Base-by-base conservation (phyloP, 1,140 invertebrate species). In the Drosophila busckii region DNA sequence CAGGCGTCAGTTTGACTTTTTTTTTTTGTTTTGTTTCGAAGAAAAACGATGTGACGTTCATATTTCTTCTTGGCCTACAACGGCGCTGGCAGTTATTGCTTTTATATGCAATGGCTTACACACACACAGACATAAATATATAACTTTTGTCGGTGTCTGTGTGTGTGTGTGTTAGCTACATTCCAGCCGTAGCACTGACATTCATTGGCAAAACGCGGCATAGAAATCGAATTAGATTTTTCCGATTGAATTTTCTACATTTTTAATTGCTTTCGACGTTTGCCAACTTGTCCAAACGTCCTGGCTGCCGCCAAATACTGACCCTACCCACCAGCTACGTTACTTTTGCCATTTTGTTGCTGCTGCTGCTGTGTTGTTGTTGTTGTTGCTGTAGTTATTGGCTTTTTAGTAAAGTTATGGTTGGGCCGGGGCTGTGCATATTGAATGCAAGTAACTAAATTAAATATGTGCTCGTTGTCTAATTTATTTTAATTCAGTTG, bases 181-280 rank as follows among this genome's bases (percentile, higher is more conserved):
- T 78, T 78, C 71, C 71, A 71, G 67, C 62, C 53, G 58, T 66
- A 59, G 46, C 12, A 25, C 31, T 48, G 50, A 52, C 53, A 60
- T 70, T 37, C 70, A 73, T 75, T 70, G 71, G 71, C 71, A 71
- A 80, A 80, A 80, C 71, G 75, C 71, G 73, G 68, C 73, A 80
- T 80, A 73, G 76, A 82, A 82, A 82, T 82, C 61, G 75, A 82
- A 82, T 82, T 82, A 82, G 75, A 82, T 82, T 82, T 82, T 82
- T 76, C 76, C 75, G 75, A 82, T 82, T 82, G 75, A 82, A 75
- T 82, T 82, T 82, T 82, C 75, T 82, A 82, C 75, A 82, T 83
- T 82, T 80, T 82, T 82, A 82, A 82, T 82, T 82, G 75, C 76
- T 82, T 82, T 82, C 75, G 76, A 83, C 76, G 46, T 82, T 82